These are phyloP conservation scores for Trichonephila clavipes DNA, from an alignment of 1,140 invertebrate genomes.

Conservation along the genomic window DNA sequence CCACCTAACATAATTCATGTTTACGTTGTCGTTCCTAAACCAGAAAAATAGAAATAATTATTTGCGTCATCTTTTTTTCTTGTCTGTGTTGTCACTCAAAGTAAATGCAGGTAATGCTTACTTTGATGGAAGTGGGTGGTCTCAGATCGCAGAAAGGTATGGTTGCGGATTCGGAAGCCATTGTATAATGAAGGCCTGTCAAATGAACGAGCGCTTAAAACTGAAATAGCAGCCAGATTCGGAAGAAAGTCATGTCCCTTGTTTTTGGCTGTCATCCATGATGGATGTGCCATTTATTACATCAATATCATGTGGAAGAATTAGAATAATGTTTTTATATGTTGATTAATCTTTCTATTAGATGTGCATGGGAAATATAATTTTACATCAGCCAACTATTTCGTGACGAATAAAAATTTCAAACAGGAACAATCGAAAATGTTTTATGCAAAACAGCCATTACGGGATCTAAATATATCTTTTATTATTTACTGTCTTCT, in stretches of 20 bases:
- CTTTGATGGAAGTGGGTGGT: slow-evolving; percentile 14
- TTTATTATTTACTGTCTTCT: too few species aligned
- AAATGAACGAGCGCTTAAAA: background rate
- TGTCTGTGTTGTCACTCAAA: background rate
- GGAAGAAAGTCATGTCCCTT: background rate
- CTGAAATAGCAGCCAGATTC: background rate
- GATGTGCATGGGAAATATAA: too few species aligned
- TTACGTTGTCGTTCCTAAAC: background rate
- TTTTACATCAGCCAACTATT: too few species aligned
- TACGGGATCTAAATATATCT: too few species aligned
- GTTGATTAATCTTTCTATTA: background rate
- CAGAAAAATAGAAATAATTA: background rate
- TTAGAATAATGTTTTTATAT: background rate
- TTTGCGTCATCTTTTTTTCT: background rate
- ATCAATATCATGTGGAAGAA: background rate
- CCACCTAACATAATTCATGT: background rate
- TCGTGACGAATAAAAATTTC: too few species aligned
- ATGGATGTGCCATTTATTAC: background rate
- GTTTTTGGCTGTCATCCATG: background rate
- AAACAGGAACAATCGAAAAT: too few species aligned
- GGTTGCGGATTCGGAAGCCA: background rate
- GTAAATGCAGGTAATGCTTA: background rate
- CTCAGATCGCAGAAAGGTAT: background rate
- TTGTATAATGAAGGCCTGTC: slow-evolving; percentile 8
- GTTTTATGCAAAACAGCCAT: too few species aligned